These are phyloP conservation scores for Caerostris extrusa DNA, from an alignment of 1,140 invertebrate species.

Conservation along the genomic window DNA sequence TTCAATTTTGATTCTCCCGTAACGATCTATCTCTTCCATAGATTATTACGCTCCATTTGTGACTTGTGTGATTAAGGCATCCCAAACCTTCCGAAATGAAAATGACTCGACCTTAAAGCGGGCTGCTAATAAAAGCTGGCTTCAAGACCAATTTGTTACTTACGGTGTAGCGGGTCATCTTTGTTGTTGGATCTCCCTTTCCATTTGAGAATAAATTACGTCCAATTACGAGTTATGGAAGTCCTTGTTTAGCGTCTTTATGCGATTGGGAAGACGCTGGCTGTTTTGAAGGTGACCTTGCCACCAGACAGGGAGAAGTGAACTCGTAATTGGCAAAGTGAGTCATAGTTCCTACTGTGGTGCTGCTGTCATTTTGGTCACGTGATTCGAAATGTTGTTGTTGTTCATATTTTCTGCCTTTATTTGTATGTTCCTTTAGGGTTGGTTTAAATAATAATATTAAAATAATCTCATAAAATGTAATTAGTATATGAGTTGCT, in stretches of 20 bases:
- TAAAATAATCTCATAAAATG: too few relatives aligned
- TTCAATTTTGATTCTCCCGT: conserved; percentile 43
- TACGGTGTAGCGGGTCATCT: conserved; percentile 23
- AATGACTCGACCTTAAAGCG: conserved; percentile 6
- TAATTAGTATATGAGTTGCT: too few relatives aligned
- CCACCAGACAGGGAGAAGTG: too few relatives aligned
- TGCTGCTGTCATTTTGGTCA: neutral
- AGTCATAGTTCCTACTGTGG: neutral
- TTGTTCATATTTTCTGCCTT: too few relatives aligned
- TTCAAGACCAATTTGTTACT: conserved; percentile 15
- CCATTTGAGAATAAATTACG: conserved; percentile 57
- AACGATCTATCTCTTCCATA: neutral
- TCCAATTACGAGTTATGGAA: conserved; percentile 45
- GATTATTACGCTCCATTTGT: conserved; percentile 4
- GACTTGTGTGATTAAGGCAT: conserved; percentile 22
- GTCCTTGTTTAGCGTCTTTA: conserved; percentile 11
- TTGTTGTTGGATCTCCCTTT: conserved; percentile 23
- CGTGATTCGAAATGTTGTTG: neutral
- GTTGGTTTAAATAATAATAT: too few relatives aligned
- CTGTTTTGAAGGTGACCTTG: conserved; percentile 58
- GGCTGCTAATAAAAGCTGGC: conserved; percentile 6
- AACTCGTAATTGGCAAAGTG: neutral
- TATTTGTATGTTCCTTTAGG: too few relatives aligned
- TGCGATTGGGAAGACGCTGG: neutral
- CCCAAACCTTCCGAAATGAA: neutral